Conservation (phyloP, 2,888 invertebrate genomes). For the Elmis aenea region DNA sequence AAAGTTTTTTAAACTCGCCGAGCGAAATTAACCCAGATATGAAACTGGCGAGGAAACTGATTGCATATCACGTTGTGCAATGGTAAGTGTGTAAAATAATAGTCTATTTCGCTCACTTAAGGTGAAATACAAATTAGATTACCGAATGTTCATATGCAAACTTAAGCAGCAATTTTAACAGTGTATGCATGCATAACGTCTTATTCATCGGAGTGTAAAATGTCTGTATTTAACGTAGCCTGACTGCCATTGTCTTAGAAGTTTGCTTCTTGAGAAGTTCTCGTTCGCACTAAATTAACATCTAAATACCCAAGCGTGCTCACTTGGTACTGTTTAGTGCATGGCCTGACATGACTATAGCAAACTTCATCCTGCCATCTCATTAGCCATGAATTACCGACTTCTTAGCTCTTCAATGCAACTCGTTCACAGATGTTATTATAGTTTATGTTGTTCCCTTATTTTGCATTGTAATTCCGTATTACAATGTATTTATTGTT, state of each 20-base stretch:
- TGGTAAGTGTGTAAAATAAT: too few relatives aligned
- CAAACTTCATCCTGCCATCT: constrained; percentile 22
- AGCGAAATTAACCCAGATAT: too few relatives aligned
- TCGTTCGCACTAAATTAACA: constrained; percentile 44
- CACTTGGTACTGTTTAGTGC: constrained; percentile 19
- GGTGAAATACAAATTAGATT: too few relatives aligned
- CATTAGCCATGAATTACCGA: constrained; percentile 22
- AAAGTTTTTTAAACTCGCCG: too few relatives aligned
- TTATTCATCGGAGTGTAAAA: constrained; percentile 44
- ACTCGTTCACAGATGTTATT: constrained; percentile 3
- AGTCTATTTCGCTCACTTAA: too few relatives aligned
- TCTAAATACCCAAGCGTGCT: constrained; percentile 35
- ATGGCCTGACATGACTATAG: constrained; percentile 19
- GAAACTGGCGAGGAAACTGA: too few relatives aligned
- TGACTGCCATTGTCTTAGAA: constrained; percentile 43
- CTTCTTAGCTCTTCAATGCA: constrained; percentile 6
- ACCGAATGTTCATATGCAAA: too few relatives aligned
- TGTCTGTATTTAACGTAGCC: constrained; percentile 47
- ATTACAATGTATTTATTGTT: too few relatives aligned
- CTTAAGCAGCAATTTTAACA: constrained; percentile 12
- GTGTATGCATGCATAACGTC: constrained; percentile 18
- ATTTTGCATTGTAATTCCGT: too few relatives aligned
- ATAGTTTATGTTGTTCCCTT: too few relatives aligned
- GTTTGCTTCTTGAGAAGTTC: constrained; percentile 42
- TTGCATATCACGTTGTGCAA: too few relatives aligned